Evolutionary conservation across 2,797 vertebrate species (phyloP), one percentile per base, ranked within the genome.

Genomic region (Pteronotus mesoamericanus): DNA sequence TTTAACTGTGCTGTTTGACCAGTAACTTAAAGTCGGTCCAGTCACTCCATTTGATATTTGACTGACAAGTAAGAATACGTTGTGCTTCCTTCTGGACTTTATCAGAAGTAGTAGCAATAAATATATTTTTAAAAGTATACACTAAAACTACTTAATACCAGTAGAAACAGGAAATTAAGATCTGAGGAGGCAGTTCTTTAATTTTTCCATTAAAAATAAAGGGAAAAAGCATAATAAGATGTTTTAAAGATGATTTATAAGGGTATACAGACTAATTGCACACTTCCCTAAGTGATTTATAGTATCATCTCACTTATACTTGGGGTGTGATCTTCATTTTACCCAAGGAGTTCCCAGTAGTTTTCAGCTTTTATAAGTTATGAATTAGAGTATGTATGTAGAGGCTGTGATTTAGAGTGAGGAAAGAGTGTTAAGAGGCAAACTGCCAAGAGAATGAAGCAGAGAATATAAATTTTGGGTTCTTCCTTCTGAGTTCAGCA

Each of bases 231-330:
- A 83, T 74, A 91, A 79, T 53, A 22, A 66, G 18, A 55, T 92
- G 9, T 87, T 90, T 82, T 64, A 68, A 80, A 88, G 51, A 84
- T 39, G 22, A 97, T 77, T 94, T 90, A 79, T 48, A 71, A 71
- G 37, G 6, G 16, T 85, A 0, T 42, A 66, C n/a, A 79, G 29
- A 84, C 53, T 84, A 82, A 89, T 74, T n/a, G 34, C 71, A 83
- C n/a, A 80, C 39, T 91, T 96, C 18, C 66, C 21, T 89, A 84
- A 85, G 77, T 97, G 89, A 97, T 90, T 85, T 93, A 78, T 7
- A 74, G 79, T 89, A 86, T 2, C 34, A 37, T 14, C 87, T 75
- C 72, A 82, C 6, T 95, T 96, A 34, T 51, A 11, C 34, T 85
- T 80, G 53, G 44, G 29, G 48, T 89, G 37, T 42, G 66, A 53